A percentile compares a stretch with the other conserved stretches of the same genome.
Conservation (phyloP, 2,113 vertebrate genomes). For the Agapornis roseicollis region DNA sequence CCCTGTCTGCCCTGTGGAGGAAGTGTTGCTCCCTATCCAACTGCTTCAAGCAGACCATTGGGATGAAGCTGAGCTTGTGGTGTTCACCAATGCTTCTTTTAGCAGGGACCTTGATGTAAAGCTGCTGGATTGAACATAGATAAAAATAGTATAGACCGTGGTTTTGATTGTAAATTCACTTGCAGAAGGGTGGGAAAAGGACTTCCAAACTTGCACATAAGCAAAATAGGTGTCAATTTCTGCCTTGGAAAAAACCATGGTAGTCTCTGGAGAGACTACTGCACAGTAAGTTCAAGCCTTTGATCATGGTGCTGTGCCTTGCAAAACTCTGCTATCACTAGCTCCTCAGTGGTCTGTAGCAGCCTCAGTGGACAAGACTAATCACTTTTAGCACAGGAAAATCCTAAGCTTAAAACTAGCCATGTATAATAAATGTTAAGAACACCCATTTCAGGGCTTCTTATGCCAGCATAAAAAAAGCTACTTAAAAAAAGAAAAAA, state of each 20-base stretch:
- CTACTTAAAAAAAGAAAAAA: background rate
- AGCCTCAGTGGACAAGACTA: background rate
- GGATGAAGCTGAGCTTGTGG: background rate
- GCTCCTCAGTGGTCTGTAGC: background rate
- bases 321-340: background rate
- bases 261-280: background rate
- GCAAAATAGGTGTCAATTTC: background rate
- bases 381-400: background rate
- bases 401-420: background rate
- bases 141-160: background rate
- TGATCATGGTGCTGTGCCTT: background rate
- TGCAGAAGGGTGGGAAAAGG: background rate
- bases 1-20: background rate
- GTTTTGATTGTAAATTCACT: background rate
- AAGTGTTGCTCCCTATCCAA: background rate
- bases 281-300: fast-evolving
- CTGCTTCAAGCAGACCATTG: background rate
- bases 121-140: background rate
- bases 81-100: background rate
- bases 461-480: background rate
- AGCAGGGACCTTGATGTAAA: fast-evolving
- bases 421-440: background rate
- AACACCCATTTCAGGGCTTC: background rate
- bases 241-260: background rate
- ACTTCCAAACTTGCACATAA: background rate